phyloP scores from a whole-genome alignment of 2,113 vertebrate species.

The Toxotes jaculatrix region DNA sequence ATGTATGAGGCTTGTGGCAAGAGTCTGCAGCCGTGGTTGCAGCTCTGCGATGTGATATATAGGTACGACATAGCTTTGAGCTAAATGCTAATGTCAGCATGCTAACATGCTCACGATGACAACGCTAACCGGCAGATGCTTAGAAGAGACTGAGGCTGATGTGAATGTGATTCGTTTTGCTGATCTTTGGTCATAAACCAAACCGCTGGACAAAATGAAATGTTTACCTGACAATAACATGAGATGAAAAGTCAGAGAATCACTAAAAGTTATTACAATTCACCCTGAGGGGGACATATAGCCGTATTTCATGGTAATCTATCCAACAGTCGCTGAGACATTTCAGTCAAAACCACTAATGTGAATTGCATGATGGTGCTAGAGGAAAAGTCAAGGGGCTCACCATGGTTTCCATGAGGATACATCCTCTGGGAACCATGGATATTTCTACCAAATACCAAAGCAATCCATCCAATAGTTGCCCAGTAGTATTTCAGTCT shows the following conservation, averaged over 20 bases:
- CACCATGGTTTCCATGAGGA: not conserved
- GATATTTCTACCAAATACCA: not conserved
- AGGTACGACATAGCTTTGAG: not conserved
- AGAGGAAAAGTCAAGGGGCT: not conserved
- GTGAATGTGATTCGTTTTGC: not conserved
- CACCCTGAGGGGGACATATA: not conserved
- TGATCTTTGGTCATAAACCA: not conserved
- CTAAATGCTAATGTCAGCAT: not conserved
- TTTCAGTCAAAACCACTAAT: not conserved
- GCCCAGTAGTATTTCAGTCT: too few species aligned
- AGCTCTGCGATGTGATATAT: not conserved
- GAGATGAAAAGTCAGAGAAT: not conserved
- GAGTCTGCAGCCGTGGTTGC: not conserved
- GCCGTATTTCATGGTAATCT: not conserved
- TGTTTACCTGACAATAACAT: not conserved
- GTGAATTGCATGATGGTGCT: not conserved
- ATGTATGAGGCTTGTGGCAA: not conserved
- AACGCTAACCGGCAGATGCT: not conserved
- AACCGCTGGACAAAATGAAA: not conserved
- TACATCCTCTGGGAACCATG: not conserved
- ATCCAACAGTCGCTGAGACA: not conserved
- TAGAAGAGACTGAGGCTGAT: not conserved
- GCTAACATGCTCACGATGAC: not conserved
- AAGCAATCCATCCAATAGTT: not conserved
- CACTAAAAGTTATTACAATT: not conserved